Percentiles rank a stretch among this genome's conserved stretches.
These are phyloP conservation scores for Hetaerina titia DNA, from an alignment of 2,888 invertebrate genomes.

Conservation along the genomic window DNA sequence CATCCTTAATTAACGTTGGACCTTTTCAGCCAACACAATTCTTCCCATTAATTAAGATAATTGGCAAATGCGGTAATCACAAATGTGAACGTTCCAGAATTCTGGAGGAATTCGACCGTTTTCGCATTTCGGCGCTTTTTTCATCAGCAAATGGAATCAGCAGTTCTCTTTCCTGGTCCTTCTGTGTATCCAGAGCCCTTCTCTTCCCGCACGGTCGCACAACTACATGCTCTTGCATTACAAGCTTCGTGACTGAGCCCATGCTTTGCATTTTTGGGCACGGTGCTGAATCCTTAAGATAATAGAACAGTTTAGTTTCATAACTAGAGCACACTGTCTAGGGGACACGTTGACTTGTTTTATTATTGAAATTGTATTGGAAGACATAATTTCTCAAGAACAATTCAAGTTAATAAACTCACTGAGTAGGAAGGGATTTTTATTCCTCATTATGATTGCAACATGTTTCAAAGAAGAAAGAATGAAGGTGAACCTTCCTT, in stretches of 20 bases:
- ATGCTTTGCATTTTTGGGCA: not conserved
- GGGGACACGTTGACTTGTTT: too few relatives aligned
- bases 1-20: constrained; percentile 42
- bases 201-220: not conserved
- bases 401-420: too few relatives aligned
- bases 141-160: constrained; percentile 39
- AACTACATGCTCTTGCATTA: not conserved
- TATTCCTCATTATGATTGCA: too few relatives aligned
- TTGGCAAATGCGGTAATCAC: constrained; percentile 54
- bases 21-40: constrained; percentile 48
- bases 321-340: too few relatives aligned
- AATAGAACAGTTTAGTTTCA: too few relatives aligned
- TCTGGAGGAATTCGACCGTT: not conserved
- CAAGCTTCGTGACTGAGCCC: not conserved
- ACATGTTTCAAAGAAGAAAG: too few relatives aligned
- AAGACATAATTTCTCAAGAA: too few relatives aligned
- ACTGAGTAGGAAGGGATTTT: too few relatives aligned
- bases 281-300: not conserved
- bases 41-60: constrained; percentile 42
- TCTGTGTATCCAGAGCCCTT: not conserved
- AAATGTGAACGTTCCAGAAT: constrained; percentile 19
- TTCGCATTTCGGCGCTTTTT: constrained; percentile 42
- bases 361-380: too few relatives aligned
- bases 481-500: too few relatives aligned
- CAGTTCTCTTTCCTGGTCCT: not conserved